Base-by-base conservation (phyloP, 2,113 vertebrate species). In the Carollia perspicillata region DNA sequence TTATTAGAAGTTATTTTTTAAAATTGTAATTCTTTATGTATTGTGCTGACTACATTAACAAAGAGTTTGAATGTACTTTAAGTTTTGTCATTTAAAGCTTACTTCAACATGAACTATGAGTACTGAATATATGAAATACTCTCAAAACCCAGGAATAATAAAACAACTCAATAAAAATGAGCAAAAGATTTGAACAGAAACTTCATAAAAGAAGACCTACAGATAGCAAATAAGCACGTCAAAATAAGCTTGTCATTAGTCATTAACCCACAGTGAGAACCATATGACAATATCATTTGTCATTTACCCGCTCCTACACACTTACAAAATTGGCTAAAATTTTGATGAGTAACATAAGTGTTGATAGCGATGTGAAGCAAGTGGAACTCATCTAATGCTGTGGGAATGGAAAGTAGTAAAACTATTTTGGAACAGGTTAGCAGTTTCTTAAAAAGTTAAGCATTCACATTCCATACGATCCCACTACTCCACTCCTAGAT, bases 401-500 rank as follows among this genome's bases (percentile, higher is more conserved):
- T 74, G 12, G 14, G 16, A 42, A 74, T 16, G 11, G 22, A 74
- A 84, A 91, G 65, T 10, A 53, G n/a, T 40, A 40, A 35, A 93
- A 85, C 35, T 79, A 40, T 40, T 86, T 35, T 87, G 22, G 63
- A 35, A 77, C 9, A 60, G 9, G 65, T 55, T 86, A 66, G 8
- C 17, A 77, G 30, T 85, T 85, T 75, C 71, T 84, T 79, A 78
- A 78, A 85, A 93, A 84, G 58, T 47, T 78, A 95, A 71, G 30
- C 14, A 33, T 26, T 74, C 22, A 84, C 26, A 18, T 72, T 60
- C 20, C 26, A 89, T 26, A 37, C 35, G n/a, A 44, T 11, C 2
- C 14, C 17, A 14, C 30, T 69, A 49, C 44, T 90, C 10, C 6
- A 47, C 33, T 60, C 26, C 44, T 71, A 63, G 17, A 13, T 75